Percentiles rank a stretch among this genome's conserved stretches.
phyloP scores from a whole-genome alignment of 2,113 vertebrate genomes.

The Lycaon pictus region DNA sequence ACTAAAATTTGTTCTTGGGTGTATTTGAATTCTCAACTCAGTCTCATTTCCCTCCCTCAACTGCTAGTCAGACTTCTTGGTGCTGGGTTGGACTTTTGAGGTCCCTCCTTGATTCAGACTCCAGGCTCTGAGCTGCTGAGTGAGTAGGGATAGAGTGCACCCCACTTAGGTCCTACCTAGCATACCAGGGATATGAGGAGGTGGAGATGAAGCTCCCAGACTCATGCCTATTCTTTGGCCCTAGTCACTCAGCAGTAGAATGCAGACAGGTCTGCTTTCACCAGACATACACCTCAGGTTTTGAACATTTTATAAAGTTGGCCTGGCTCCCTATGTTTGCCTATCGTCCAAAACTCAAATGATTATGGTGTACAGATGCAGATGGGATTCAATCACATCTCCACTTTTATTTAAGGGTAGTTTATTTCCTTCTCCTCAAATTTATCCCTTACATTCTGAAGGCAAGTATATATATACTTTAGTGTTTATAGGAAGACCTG shows the following conservation, averaged over 20 bases:
- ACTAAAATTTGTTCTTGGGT: conserved; percentile 18
- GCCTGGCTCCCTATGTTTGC: not conserved
- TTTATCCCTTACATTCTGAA: conserved; percentile 24
- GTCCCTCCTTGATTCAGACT: not conserved
- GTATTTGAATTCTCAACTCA: conserved; percentile 1
- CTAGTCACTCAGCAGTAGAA: not conserved
- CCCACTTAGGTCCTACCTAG: not conserved
- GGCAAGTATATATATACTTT: not conserved
- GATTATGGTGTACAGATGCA: not conserved
- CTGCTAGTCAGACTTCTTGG: not conserved
- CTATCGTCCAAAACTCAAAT: not conserved
- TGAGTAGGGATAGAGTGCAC: not conserved
- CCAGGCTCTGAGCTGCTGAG: not conserved
- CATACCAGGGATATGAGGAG: not conserved
- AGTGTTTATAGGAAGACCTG: conserved; percentile 39
- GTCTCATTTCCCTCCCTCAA: not conserved
- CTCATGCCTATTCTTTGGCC: not conserved
- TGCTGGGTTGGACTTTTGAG: not conserved
- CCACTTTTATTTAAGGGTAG: not conserved
- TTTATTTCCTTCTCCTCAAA: conserved; percentile 31
- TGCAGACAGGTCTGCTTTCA: not conserved
- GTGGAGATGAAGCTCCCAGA: not conserved
- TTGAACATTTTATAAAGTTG: not conserved
- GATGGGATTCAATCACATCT: not conserved
- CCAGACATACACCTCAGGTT: not conserved